Evolutionary conservation across 2,888 invertebrate genomes (phyloP).

Genomic region (Ormyrus labotus): DNA sequence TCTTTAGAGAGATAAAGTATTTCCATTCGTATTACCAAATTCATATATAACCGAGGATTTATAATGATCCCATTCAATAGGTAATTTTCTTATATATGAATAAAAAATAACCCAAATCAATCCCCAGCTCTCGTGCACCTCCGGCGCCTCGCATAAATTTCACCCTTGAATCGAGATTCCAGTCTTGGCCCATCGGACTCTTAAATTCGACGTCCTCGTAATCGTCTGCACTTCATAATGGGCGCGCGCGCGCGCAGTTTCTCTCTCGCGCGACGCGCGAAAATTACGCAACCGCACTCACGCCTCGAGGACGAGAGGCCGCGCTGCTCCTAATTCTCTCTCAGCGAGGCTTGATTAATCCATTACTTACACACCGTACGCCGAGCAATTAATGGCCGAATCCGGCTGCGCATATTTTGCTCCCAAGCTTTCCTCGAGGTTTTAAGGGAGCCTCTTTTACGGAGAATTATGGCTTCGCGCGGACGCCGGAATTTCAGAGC

Average conservation of each 20-base stretch:
- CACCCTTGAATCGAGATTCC: no score
- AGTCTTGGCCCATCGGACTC: no score
- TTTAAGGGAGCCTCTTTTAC: no score
- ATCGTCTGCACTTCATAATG: slow-evolving; percentile 19
- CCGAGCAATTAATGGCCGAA: slow-evolving; percentile 36
- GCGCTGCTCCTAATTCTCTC: slow-evolving; percentile 53
- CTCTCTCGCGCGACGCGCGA: slow-evolving; percentile 35
- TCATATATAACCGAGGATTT: no score
- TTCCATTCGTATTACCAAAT: no score
- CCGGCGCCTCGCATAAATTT: slow-evolving; percentile 6
- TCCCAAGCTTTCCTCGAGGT: background rate
- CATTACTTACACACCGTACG: slow-evolving; percentile 56
- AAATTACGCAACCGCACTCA: slow-evolving; percentile 42
- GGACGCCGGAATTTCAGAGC: no score
- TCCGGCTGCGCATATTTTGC: slow-evolving; percentile 1
- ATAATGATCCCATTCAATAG: no score
- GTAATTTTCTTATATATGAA: no score
- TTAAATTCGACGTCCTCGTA: background rate
- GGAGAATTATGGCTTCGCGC: no score
- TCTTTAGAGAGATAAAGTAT: no score
- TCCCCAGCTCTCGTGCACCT: no score
- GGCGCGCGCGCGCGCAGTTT: background rate
- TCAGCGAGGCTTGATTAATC: slow-evolving; percentile 61
- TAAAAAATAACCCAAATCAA: background rate
- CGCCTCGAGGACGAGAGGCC: slow-evolving; percentile 46